A percentile compares a stretch with the other conserved stretches of the same genome.
Evolutionary conservation across 2,888 invertebrate species (phyloP).

Genomic region (Apamea epomidion): DNA sequence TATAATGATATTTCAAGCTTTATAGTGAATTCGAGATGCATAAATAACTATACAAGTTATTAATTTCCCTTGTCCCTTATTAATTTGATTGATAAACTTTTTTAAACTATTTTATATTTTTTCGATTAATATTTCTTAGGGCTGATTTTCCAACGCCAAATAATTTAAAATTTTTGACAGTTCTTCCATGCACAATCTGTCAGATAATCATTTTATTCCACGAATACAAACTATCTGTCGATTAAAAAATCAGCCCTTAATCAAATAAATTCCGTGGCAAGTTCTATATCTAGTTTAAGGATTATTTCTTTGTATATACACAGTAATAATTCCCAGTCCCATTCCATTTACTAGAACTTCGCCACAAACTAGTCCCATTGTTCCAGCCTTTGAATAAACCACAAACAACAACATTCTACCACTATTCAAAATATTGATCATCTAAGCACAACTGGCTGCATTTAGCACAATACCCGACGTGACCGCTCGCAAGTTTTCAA

Average conservation of each 20-base stretch:
- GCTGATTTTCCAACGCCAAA: too few species aligned
- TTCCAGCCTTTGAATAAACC: slow-evolving; percentile 36
- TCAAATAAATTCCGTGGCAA: background rate
- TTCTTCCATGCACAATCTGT: too few species aligned
- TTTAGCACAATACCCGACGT: slow-evolving; percentile 56
- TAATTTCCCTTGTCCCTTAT: background rate
- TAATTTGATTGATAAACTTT: background rate
- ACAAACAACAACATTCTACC: slow-evolving; percentile 50
- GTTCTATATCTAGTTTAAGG: background rate
- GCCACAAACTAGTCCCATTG: slow-evolving; percentile 44
- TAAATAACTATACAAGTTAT: background rate
- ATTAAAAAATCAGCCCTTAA: background rate
- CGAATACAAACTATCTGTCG: too few species aligned
- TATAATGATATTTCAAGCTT: background rate
- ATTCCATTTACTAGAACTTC: slow-evolving; percentile 25
- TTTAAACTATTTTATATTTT: background rate
- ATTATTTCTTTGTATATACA: background rate
- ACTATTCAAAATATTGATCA: slow-evolving; percentile 63
- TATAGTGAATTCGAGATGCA: background rate
- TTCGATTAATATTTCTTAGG: too few species aligned
- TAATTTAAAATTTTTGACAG: too few species aligned
- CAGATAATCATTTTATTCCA: too few species aligned
- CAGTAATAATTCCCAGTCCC: slow-evolving; percentile 12
- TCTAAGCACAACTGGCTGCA: slow-evolving; percentile 60
- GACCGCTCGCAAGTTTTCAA: slow-evolving; percentile 61